Percentiles rank a stretch among this genome's conserved stretches.
phyloP scores from a whole-genome alignment of 1,140 invertebrate genomes.

The Drosophila funebris region DNA sequence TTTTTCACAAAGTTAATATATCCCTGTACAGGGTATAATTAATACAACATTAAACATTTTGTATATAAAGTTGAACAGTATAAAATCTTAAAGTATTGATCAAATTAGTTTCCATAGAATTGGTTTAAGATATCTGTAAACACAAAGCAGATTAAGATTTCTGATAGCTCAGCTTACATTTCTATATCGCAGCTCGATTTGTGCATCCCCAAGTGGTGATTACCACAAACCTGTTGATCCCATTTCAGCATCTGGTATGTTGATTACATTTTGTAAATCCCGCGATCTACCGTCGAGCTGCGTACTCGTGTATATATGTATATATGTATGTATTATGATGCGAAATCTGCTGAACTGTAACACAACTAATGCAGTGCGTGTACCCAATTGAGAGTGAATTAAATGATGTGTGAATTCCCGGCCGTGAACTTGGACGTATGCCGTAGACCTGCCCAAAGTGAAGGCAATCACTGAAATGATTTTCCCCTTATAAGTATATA shows the following conservation, averaged over 20 bases:
- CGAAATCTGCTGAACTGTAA: constrained; percentile 6
- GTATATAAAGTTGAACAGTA: no score
- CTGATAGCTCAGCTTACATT: background rate
- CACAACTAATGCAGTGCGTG: constrained; percentile 8
- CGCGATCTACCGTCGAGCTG: background rate
- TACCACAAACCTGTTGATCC: constrained; percentile 5
- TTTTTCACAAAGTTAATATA: no score
- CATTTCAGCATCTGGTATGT: background rate
- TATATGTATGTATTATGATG: background rate
- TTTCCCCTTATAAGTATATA: background rate
- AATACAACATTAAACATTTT: no score
- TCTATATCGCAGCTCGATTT: background rate
- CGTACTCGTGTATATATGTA: background rate
- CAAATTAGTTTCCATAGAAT: no score
- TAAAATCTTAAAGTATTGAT: no score
- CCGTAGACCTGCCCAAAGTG: constrained; percentile 15
- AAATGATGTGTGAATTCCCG: constrained; percentile 49
- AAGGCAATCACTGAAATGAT: constrained; percentile 15
- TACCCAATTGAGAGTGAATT: constrained; percentile 29
- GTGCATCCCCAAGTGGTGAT: constrained; percentile 3
- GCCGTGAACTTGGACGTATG: constrained; percentile 39
- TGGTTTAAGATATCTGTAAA: no score
- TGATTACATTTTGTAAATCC: constrained; percentile 40
- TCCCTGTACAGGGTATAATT: no score
- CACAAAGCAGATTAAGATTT: no score